Base-by-base conservation (phyloP, 2,888 invertebrate species). In the Paralinhomoeus sp. region DNA sequence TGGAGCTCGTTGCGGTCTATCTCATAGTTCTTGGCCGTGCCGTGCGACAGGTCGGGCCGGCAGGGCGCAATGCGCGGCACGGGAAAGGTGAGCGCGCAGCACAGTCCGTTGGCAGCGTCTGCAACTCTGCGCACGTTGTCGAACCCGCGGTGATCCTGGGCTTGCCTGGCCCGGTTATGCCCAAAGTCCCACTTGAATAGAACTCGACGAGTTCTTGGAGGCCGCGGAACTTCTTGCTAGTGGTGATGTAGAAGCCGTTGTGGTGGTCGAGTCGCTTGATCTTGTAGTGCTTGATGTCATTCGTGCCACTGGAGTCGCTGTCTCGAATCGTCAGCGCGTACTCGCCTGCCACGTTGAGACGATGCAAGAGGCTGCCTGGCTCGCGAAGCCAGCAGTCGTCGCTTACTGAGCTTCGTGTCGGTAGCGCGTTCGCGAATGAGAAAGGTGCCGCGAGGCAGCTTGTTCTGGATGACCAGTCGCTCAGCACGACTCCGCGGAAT, bases 401-500 rank as follows among this genome's bases (percentile, higher is more conserved):
- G n/a, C n/a, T n/a, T n/a, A n/a, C n/a, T n/a, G n/a, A 5, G 35
- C 12, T 80, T 80, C 43, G 83, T 84, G 67, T 85, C 85, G 63
- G 89, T 89, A 65, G 97, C 97, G 47, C 91, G 83, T 42, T 89
- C 87, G 54, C 97, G 71, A 50, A 97, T 83, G 50, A 97, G 72
- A 68, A 83, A 97, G 13, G 89, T 87, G 22, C 93, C 91, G n/a
- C 84, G 72, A 3, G 81, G 80, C 65, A 87, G 82, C 57, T 77
- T 80, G 54, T 80, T 80, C 0, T 79, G 76, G 54, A 87, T 68
- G 27, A 97, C 73, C 37, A 87, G 69, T 61, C 89, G 84, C 61
- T 93, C 97, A 0, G 93, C 87, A 64, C 91, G 89, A 64, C 89
- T 87, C 54, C 93, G 73, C 37, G 87, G 80, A 39, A 97, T 82